Evolutionary conservation across 2,113 vertebrate species (phyloP).

Genomic region (Ancistrus triradiatus): DNA sequence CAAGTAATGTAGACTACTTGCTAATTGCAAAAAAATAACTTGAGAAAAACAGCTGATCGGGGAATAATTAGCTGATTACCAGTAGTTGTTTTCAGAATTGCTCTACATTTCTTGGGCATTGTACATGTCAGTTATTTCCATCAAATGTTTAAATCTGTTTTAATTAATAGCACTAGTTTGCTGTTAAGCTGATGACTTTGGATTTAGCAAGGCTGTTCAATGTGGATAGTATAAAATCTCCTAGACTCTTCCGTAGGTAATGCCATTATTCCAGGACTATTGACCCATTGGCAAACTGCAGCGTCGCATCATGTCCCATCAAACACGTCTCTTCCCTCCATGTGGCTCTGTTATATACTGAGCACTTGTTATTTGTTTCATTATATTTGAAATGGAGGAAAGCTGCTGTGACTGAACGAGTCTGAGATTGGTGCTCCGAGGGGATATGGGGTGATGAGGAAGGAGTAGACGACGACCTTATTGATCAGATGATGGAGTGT

Average conservation of each 20-base stretch:
- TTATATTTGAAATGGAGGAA: conserved; percentile 25
- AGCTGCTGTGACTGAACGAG: conserved; percentile 17
- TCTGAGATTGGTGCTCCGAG: conserved; percentile 33
- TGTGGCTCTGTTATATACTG: conserved; percentile 2
- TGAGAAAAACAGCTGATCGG: too few species aligned
- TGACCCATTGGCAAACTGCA: conserved; percentile 44
- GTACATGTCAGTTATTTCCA: too few species aligned
- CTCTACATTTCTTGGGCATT: too few species aligned
- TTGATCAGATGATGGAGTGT: conserved; percentile 56
- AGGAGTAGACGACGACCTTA: conserved; percentile 38
- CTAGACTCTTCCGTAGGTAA: conserved; percentile 49
- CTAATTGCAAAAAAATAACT: too few species aligned
- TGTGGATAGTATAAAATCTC: conserved; percentile 2
- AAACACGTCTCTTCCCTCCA: conserved; percentile 37
- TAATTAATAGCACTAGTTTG: too few species aligned
- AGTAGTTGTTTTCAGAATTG: too few species aligned
- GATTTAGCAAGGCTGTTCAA: background rate
- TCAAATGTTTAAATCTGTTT: too few species aligned
- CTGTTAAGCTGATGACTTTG: conserved; percentile 20
- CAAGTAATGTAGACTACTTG: too few species aligned
- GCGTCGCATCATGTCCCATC: conserved; percentile 49
- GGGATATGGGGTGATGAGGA: conserved; percentile 22
- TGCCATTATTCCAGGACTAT: conserved; percentile 55
- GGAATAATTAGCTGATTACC: too few species aligned
- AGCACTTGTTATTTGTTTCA: conserved; percentile 28